Evolutionary conservation across 2,888 invertebrate species (phyloP).

Genomic region (Pristionchus entomophagus): DNA sequence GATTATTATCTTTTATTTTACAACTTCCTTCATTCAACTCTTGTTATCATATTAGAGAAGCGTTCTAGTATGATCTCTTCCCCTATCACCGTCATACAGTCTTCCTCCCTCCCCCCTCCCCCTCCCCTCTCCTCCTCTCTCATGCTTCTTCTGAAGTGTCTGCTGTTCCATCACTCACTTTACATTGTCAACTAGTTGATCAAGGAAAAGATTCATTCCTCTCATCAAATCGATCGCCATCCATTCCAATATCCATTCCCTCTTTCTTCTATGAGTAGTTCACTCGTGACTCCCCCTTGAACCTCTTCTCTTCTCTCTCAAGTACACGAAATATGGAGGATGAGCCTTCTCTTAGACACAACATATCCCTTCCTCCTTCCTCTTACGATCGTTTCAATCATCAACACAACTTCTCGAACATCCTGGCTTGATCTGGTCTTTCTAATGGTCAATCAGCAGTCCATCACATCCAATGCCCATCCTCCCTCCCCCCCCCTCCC

Average conservation of each 20-base stretch:
- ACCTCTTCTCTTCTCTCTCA: not conserved
- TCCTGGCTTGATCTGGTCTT: not conserved
- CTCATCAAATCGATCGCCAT: too few species aligned
- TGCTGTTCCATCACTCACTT: not conserved
- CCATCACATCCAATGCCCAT: not conserved
- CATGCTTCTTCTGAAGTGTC: not conserved
- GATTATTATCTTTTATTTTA: not conserved
- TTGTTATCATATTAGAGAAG: not conserved
- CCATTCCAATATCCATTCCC: too few species aligned
- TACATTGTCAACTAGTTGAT: not conserved
- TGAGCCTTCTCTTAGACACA: not conserved
- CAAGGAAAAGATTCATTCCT: not conserved
- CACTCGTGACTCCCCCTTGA: not conserved
- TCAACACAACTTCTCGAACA: not conserved
- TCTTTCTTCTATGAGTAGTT: not conserved
- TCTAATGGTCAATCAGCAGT: not conserved
- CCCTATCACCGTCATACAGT: not conserved
- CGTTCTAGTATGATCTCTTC: not conserved
- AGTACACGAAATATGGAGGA: not conserved
- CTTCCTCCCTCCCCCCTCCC: too few species aligned
- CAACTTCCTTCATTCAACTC: not conserved
- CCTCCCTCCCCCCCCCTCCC: not conserved
- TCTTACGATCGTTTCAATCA: not conserved
- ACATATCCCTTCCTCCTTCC: not conserved
- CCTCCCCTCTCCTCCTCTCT: too few species aligned